Conservation (phyloP, 1,140 invertebrate genomes). For the Mycetomoellerius zeteki region DNA sequence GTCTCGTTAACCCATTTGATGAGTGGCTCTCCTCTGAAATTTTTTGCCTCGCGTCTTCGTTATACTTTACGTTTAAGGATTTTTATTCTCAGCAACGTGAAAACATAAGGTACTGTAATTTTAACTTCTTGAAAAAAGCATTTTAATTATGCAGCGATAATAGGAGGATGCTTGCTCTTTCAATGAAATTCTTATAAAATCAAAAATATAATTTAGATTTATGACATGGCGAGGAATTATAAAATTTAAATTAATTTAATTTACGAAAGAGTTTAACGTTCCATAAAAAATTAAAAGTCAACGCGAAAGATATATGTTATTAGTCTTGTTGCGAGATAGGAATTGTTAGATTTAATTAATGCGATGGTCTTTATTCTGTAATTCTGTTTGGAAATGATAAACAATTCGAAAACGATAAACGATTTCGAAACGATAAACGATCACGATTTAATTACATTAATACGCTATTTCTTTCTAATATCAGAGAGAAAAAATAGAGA, state of each 20-base stretch:
- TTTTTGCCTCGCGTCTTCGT: background rate
- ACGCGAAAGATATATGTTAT: background rate
- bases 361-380: no score
- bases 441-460: slow-evolving; percentile 9
- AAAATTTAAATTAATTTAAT: background rate
- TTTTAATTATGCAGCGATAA: background rate
- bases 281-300: background rate
- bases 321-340: background rate
- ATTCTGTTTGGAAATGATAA: background rate
- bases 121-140: background rate
- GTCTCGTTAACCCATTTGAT: slow-evolving; percentile 4
- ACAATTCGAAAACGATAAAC: background rate
- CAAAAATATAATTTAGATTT: background rate
- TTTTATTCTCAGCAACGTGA: background rate
- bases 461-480: background rate
- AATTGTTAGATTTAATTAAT: background rate
- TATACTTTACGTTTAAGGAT: background rate
- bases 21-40: slow-evolving; percentile 1
- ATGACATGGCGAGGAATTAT: background rate
- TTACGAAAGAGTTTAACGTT: background rate
- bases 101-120: slow-evolving; percentile 10
- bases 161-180: background rate
- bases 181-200: background rate
- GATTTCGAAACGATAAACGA: background rate
- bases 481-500: background rate